Conservation (phyloP, 2,888 invertebrate genomes). For the Drosophila picticornis region DNA sequence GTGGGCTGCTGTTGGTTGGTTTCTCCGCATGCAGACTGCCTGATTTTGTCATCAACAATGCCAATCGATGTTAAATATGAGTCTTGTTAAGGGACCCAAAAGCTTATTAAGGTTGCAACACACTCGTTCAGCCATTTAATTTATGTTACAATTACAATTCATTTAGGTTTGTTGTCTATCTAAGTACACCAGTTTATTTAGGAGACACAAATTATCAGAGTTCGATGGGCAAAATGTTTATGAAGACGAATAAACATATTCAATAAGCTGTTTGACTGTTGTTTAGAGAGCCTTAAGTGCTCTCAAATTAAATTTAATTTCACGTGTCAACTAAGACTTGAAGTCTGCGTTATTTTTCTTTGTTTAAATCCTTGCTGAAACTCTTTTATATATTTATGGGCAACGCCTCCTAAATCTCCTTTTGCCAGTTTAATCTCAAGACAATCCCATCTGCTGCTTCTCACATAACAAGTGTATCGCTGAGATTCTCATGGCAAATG, state of each 20-base stretch:
- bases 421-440: conserved; percentile 30
- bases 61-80: conserved; percentile 56
- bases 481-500: conserved; percentile 46
- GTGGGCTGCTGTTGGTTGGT: conserved; percentile 7
- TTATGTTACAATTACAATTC: background rate
- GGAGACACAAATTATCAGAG: background rate
- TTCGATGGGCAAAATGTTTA: background rate
- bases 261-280: background rate
- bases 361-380: conserved; percentile 7
- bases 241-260: background rate
- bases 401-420: conserved; percentile 12
- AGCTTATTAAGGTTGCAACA: conserved; percentile 48
- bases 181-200: background rate
- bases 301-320: background rate
- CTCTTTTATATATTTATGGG: conserved; percentile 10
- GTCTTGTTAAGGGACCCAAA: conserved; percentile 27
- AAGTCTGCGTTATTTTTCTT: background rate
- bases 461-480: conserved; percentile 51
- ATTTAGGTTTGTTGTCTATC: background rate
- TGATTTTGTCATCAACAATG: conserved; percentile 36
- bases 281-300: background rate
- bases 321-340: conserved; percentile 15
- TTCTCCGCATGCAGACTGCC: conserved; percentile 11
- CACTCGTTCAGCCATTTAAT: conserved; percentile 17
- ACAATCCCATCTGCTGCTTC: conserved; percentile 55